Base-by-base conservation (phyloP, 2,888 invertebrate genomes). In the Coelopa pilipes region DNA sequence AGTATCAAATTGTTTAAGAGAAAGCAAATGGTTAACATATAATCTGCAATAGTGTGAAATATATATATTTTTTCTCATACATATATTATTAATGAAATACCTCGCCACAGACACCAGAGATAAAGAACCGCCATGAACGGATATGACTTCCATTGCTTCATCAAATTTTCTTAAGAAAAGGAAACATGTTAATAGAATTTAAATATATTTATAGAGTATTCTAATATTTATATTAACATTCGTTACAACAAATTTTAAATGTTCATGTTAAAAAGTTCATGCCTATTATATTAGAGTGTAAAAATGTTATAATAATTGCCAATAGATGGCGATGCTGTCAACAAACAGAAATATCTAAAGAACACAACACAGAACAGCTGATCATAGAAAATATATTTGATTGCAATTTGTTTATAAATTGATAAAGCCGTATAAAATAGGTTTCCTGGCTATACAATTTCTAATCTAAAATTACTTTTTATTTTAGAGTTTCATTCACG, bases 61-160 rank as follows among this genome's bases (percentile, higher is more conserved):
- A 34, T 34, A n/a, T 13, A n/a, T 34, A 15, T 67, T 67, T 53
- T n/a, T 55, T 47, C 17, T 70, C 1, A 1, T 13, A 2, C 47
- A 21, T 50, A 13, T 72, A n/a, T 55, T 46, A 34, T 70, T 53
- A 2, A 60, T 53, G 15, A 19, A 66, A 75, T 81, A 87, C 87
- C 83, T 83, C 60, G 86, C 84, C 2, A 88, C 84, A 50, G 82
- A 79, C 9, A 86, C 78, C 5, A 85, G 69, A 1, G 86, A 82
- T 49, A 84, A 78, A 21, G 80, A 83, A 45, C 92, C 91, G 60
- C 92, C 92, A 69, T 92, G 90, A 79, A 91, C 90, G 80, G 92
- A 92, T 66, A 96, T 92, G 62, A 94, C 93, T 75, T 93, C 92
- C 84, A 98, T 90, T 1, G 98, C 98, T 86, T 94, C 94, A 87